A percentile compares a stretch with the other conserved stretches of the same genome.
Conservation (phyloP, 1,140 invertebrate genomes). For the Nasonia vitripennis region DNA sequence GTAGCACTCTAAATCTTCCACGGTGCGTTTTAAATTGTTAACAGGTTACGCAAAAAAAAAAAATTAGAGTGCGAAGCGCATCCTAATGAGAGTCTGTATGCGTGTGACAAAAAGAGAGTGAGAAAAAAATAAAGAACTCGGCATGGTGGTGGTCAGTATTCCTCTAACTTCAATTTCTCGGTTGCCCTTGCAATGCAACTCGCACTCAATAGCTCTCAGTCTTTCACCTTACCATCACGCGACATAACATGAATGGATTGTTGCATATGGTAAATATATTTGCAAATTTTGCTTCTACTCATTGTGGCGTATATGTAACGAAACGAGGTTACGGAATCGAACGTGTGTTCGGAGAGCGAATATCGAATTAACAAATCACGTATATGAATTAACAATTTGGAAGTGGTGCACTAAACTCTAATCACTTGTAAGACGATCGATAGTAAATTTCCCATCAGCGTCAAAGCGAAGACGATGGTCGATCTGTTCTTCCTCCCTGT, state of each 20-base stretch:
- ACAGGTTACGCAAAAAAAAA: no score
- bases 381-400: constrained; percentile 28
- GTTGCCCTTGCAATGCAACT: constrained; percentile 1
- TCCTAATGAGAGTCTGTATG: background rate
- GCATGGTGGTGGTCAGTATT: constrained; percentile 40
- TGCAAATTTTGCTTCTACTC: background rate
- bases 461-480: background rate
- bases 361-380: constrained; percentile 6
- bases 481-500: no score
- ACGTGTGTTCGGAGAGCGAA: background rate
- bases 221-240: constrained; percentile 1
- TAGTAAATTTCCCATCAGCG: background rate
- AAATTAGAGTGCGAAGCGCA: background rate
- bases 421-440: background rate
- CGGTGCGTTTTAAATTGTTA: no score
- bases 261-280: background rate
- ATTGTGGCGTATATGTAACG: constrained; percentile 5
- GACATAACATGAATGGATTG: background rate
- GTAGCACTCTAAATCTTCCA: no score
- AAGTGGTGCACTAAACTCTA: constrained; percentile 25
- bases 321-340: background rate
- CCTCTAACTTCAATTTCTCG: constrained; percentile 1
- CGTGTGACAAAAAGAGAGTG: background rate
- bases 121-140: background rate
- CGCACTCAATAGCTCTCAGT: constrained; percentile 14